Conservation (phyloP, 2,888 invertebrate species). For the Cistogaster globosa region DNA sequence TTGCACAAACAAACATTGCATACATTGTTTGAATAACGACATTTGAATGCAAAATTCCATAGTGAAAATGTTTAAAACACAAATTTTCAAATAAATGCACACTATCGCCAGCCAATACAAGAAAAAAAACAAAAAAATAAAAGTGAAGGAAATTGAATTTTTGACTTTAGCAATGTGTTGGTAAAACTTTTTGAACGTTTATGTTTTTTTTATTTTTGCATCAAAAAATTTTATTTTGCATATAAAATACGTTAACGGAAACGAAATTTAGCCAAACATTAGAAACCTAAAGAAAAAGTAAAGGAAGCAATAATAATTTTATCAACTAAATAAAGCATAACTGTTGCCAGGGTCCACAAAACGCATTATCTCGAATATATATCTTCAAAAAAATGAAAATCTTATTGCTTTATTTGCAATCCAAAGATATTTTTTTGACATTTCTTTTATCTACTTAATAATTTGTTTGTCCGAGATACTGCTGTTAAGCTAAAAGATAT, state of each 20-base stretch:
- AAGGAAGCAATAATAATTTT: conserved; percentile 44
- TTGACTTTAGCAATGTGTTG: conserved; percentile 67
- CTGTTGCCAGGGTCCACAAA: too few species aligned
- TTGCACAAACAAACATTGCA: neutral
- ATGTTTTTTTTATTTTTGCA: conserved; percentile 25
- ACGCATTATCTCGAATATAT: too few species aligned
- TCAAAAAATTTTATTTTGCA: conserved; percentile 57
- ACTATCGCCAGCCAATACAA: conserved; percentile 17
- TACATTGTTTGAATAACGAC: conserved; percentile 26
- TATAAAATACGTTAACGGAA: conserved; percentile 64
- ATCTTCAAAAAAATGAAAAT: too few species aligned
- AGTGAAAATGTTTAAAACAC: conserved; percentile 37
- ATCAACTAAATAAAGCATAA: conserved; percentile 41
- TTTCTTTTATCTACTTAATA: too few species aligned
- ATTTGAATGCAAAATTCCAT: conserved; percentile 65
- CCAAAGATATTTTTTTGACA: too few species aligned
- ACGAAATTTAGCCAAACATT: conserved; percentile 63
- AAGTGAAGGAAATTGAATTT: conserved; percentile 73
- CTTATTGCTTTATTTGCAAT: too few species aligned
- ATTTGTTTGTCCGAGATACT: too few species aligned
- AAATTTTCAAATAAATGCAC: conserved; percentile 25
- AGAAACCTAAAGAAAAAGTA: conserved; percentile 27
- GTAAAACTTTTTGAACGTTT: conserved; percentile 41
- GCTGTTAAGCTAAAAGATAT: too few species aligned
- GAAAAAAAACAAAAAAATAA: conserved; percentile 9